These are phyloP conservation scores for Parnassius mnemosyne DNA, from an alignment of 2,888 invertebrate genomes.

Conservation along the genomic window DNA sequence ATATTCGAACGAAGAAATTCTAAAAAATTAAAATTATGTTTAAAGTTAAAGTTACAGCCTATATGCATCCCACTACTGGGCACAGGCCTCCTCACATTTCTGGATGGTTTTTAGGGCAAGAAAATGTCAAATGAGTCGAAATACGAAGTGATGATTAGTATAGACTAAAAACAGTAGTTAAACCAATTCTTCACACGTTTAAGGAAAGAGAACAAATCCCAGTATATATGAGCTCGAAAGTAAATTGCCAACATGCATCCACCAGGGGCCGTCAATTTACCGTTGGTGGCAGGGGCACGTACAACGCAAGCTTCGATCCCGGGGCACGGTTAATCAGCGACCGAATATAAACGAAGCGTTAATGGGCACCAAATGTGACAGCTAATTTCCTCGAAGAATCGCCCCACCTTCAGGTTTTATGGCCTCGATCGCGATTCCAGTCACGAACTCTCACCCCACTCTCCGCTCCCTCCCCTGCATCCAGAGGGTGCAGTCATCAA, in stretches of 20 bases:
- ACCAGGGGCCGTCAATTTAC: conserved; percentile 18
- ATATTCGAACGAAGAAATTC: too few relatives aligned
- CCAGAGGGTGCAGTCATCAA: conserved; percentile 61
- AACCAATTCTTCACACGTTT: too few relatives aligned
- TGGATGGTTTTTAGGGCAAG: too few relatives aligned
- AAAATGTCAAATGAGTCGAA: too few relatives aligned
- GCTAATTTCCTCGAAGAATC: conserved; percentile 72
- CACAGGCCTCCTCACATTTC: too few relatives aligned
- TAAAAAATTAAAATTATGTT: too few relatives aligned
- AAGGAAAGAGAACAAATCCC: too few relatives aligned
- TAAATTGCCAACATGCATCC: conserved; percentile 5
- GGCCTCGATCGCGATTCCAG: conserved; percentile 58
- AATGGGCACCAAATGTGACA: conserved; percentile 72
- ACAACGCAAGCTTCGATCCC: conserved; percentile 24
- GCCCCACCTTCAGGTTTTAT: conserved; percentile 63
- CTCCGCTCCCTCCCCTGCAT: conserved; percentile 35
- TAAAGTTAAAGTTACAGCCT: too few relatives aligned
- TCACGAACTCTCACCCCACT: conserved; percentile 48
- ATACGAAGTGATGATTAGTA: too few relatives aligned
- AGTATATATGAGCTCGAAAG: neutral
- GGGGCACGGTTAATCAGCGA: conserved; percentile 50
- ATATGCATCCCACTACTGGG: too few relatives aligned
- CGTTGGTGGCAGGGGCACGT: conserved; percentile 21
- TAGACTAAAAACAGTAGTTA: too few relatives aligned
- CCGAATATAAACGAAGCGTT: conserved; percentile 45